These are phyloP conservation scores for Aethina tumida DNA, from an alignment of 1,140 invertebrate species.

Conservation along the genomic window DNA sequence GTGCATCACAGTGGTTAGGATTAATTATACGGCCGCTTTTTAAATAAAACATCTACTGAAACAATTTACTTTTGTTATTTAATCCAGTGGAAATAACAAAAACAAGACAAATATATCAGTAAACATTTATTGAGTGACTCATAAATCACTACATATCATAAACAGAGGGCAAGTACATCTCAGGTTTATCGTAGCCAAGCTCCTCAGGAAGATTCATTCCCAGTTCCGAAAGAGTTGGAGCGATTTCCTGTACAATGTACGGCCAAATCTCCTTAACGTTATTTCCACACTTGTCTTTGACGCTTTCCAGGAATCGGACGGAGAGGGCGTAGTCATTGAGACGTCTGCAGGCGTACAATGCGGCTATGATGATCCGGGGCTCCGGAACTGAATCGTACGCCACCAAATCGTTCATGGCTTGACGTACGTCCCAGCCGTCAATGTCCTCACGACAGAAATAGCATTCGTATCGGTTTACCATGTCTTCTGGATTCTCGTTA, in stretches of 20 bases:
- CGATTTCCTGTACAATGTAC: slow-evolving; percentile 54
- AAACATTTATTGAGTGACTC: too few relatives aligned
- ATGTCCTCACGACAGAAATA: slow-evolving; percentile 50
- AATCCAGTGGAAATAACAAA: too few relatives aligned
- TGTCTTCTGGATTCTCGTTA: too few relatives aligned
- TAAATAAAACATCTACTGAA: too few relatives aligned
- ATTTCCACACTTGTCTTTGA: slow-evolving; percentile 53
- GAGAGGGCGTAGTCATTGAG: slow-evolving; percentile 61
- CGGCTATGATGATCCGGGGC: slow-evolving; percentile 57
- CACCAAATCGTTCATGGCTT: slow-evolving; percentile 47
- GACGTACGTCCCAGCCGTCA: slow-evolving; percentile 60
- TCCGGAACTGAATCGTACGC: slow-evolving; percentile 60
- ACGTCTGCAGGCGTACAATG: slow-evolving; percentile 54
- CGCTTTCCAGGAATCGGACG: slow-evolving; percentile 55
- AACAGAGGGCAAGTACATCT: slow-evolving; percentile 43
- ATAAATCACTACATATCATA: slow-evolving; percentile 22
- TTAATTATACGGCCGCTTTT: too few relatives aligned
- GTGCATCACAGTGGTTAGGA: too few relatives aligned
- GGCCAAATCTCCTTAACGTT: slow-evolving; percentile 44
- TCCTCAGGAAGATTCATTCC: slow-evolving; percentile 60
- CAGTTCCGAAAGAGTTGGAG: slow-evolving; percentile 59
- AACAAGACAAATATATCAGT: too few relatives aligned
- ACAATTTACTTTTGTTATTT: too few relatives aligned
- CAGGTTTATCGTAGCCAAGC: slow-evolving; percentile 63
- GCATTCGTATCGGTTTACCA: slow-evolving; percentile 31